Conservation (phyloP, 1,140 invertebrate genomes). For the Probaryconus sp. region DNA sequence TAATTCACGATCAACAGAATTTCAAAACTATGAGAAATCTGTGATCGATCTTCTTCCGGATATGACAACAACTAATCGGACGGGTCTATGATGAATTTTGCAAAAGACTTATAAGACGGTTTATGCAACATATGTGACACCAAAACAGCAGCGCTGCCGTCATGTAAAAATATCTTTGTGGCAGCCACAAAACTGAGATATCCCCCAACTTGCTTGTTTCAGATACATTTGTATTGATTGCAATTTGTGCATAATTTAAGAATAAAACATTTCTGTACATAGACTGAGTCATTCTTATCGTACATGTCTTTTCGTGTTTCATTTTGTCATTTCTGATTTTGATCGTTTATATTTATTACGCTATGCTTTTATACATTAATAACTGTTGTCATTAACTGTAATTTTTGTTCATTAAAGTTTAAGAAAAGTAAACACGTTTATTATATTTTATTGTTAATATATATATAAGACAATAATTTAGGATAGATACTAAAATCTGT, state of each 20-base stretch:
- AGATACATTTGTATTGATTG: constrained; percentile 81
- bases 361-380: constrained; percentile 33
- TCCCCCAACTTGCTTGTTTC: constrained; percentile 80
- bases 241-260: constrained; percentile 80
- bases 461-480: no score
- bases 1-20: constrained; percentile 72
- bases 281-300: constrained; percentile 66
- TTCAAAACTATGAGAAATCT: constrained; percentile 69
- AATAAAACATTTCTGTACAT: constrained; percentile 81
- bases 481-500: no score
- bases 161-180: constrained; percentile 76
- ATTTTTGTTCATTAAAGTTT: constrained; percentile 52
- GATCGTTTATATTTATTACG: constrained; percentile 44
- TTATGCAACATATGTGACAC: constrained; percentile 75
- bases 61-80: constrained; percentile 79
- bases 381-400: constrained; percentile 46
- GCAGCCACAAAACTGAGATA: constrained; percentile 78
- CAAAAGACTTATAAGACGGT: constrained; percentile 71
- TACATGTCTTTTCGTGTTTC: constrained; percentile 24
- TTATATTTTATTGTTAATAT: no score
- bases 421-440: constrained; percentile 14
- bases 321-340: constrained; percentile 30
- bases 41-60: constrained; percentile 76
- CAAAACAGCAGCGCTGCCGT: constrained; percentile 75
- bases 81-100: constrained; percentile 76